Percentiles rank a stretch among this genome's conserved stretches.
Evolutionary conservation across 2,113 vertebrate species (phyloP).

Genomic region (Caretta caretta): DNA sequence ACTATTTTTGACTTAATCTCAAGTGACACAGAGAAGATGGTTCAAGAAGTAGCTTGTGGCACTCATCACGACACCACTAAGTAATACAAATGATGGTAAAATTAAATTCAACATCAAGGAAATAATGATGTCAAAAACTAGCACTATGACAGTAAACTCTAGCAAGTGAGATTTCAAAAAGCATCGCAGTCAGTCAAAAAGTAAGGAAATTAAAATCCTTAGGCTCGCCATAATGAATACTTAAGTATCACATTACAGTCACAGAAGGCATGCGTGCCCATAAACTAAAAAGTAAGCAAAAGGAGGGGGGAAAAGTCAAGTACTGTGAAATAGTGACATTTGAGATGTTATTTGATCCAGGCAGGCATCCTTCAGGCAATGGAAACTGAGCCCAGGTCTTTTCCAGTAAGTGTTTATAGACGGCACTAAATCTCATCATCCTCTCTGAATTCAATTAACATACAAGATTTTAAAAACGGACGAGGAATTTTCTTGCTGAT

Average conservation of each 20-base stretch:
- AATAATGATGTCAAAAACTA: not conserved
- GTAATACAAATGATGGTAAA: not conserved
- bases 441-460: not conserved
- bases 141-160: not conserved
- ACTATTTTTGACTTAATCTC: not conserved
- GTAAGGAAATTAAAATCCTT: constrained; percentile 8
- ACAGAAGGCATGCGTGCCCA: not conserved
- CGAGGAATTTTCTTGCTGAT: not conserved
- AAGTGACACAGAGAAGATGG: not conserved
- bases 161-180: not conserved
- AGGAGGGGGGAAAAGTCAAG: not conserved
- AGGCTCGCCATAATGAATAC: not conserved
- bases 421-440: not conserved
- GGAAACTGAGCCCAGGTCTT: not conserved
- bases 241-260: not conserved
- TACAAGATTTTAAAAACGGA: not conserved
- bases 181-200: not conserved
- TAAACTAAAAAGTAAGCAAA: not conserved
- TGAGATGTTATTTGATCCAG: not conserved
- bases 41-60: not conserved
- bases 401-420: not conserved
- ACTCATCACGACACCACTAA: not conserved
- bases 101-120: not conserved
- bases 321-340: constrained; percentile 1
- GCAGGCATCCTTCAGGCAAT: not conserved